Evolutionary conservation across 2,797 vertebrate species (phyloP).

Genomic region (Artibeus jamaicensis): DNA sequence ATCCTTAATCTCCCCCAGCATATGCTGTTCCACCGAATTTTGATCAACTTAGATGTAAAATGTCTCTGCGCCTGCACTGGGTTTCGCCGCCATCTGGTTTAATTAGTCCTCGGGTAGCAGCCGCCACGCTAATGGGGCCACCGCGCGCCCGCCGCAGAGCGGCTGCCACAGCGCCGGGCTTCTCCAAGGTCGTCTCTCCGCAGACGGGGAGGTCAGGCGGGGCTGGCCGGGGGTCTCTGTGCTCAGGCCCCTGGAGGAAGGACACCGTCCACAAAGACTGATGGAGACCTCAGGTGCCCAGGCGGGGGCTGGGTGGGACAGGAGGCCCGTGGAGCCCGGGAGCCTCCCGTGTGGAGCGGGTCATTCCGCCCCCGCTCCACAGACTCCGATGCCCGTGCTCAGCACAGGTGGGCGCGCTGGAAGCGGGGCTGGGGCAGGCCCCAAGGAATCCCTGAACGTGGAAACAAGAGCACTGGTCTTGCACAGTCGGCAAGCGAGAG

Average conservation of each 20-base stretch:
- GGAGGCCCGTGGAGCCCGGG: neutral
- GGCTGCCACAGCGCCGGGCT: neutral
- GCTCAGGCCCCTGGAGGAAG: no score
- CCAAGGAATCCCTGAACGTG: neutral
- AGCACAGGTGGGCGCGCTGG: rapidly evolving
- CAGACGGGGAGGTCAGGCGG: conserved; percentile 72
- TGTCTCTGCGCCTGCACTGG: conserved; percentile 73
- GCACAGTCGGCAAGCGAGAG: rapidly evolving
- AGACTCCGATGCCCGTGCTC: neutral
- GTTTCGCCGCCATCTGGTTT: conserved; percentile 83
- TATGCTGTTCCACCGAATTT: conserved; percentile 83
- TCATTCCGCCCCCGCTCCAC: neutral
- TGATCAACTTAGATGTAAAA: conserved; percentile 83
- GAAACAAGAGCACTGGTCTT: rapidly evolving
- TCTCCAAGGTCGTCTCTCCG: conserved; percentile 62
- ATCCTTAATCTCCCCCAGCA: conserved; percentile 79
- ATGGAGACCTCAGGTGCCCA: rapidly evolving
- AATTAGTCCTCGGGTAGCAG: conserved; percentile 83
- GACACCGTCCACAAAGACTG: neutral
- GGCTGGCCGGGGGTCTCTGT: neutral
- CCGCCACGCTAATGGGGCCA: conserved; percentile 81
- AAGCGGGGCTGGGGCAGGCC: rapidly evolving
- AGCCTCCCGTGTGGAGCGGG: neutral
- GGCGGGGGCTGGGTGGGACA: rapidly evolving
- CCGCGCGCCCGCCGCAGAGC: conserved; percentile 71